Conservation (phyloP, 2,113 vertebrate species). For the Chaenogobius annularis region DNA sequence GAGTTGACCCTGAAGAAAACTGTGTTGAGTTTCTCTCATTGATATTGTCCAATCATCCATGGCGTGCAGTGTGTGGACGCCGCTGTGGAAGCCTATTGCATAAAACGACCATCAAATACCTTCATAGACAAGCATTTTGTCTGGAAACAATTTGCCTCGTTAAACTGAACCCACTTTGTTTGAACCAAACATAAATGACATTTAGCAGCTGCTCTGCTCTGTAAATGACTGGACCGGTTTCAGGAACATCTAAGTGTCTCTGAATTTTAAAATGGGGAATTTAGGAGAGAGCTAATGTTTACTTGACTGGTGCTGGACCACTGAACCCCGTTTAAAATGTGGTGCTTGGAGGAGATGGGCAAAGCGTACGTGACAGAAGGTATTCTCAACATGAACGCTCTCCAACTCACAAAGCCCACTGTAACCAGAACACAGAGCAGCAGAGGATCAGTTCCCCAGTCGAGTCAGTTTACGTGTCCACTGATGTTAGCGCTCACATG, state of each 20-base stretch:
- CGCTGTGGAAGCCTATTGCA: not conserved
- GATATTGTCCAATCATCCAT: not conserved
- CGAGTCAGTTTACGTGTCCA: conserved; percentile 61
- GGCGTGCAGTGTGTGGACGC: not conserved
- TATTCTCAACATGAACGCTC: conserved; percentile 36
- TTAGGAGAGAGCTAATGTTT: conserved; percentile 39
- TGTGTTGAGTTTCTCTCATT: no score
- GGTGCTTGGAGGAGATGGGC: conserved; percentile 39
- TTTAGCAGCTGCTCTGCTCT: conserved; percentile 1
- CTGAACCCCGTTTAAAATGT: conserved; percentile 44
- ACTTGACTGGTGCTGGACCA: conserved; percentile 34
- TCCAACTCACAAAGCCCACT: conserved; percentile 50
- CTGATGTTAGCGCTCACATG: conserved; percentile 62
- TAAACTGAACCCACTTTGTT: conserved; percentile 19
- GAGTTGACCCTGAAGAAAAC: no score
- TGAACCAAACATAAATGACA: conserved; percentile 7
- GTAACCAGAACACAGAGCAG: conserved; percentile 45
- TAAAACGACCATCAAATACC: not conserved
- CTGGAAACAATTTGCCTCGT: conserved; percentile 18
- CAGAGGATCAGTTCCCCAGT: conserved; percentile 56
- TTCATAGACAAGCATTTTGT: conserved; percentile 9
- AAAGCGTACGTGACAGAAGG: conserved; percentile 48
- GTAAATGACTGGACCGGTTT: conserved; percentile 29
- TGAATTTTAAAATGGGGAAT: conserved; percentile 36
- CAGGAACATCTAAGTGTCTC: conserved; percentile 45